Evolutionary conservation across 2,888 invertebrate species (phyloP).

Genomic region (Hemicrepidius hirtus): DNA sequence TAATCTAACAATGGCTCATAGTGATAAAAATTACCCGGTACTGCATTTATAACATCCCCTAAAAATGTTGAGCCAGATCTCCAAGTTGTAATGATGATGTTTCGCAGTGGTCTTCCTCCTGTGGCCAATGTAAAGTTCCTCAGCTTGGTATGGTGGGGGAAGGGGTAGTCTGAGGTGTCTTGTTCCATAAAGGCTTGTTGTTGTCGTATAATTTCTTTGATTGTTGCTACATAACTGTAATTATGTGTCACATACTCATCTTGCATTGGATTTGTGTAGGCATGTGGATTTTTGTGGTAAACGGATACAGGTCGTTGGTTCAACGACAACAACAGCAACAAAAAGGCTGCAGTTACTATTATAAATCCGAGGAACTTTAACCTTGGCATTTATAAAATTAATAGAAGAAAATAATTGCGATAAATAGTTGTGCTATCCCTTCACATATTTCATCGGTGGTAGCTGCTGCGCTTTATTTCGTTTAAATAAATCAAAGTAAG

Average conservation of each 20-base stretch:
- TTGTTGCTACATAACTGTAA: constrained; percentile 64
- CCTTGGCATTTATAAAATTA: constrained; percentile 49
- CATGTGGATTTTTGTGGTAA: constrained; percentile 53
- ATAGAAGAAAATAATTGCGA: constrained; percentile 17
- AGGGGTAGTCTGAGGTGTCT: constrained; percentile 78
- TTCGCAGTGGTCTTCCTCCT: constrained; percentile 83
- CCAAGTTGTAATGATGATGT: constrained; percentile 91
- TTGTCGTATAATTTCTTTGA: constrained; percentile 76
- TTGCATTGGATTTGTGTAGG: constrained; percentile 54
- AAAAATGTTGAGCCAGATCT: constrained; percentile 93
- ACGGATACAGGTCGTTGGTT: constrained; percentile 49
- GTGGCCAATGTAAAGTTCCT: constrained; percentile 81
- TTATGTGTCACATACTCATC: constrained; percentile 54
- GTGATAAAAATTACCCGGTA: constrained; percentile 92
- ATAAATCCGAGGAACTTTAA: constrained; percentile 49
- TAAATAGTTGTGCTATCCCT: constrained; percentile 35
- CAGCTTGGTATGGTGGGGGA: constrained; percentile 77
- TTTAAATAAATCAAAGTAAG: constrained; percentile 32
- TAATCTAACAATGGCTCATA: constrained; percentile 91
- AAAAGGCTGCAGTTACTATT: constrained; percentile 44
- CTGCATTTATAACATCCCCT: constrained; percentile 87
- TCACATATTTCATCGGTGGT: constrained; percentile 33
- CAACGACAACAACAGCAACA: constrained; percentile 47
- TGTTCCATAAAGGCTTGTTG: constrained; percentile 74
- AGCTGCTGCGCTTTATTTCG: constrained; percentile 1